Evolutionary conservation across 2,113 vertebrate species (phyloP), one percentile per base, ranked within the genome.

Genomic region (Tautogolabrus adspersus): DNA sequence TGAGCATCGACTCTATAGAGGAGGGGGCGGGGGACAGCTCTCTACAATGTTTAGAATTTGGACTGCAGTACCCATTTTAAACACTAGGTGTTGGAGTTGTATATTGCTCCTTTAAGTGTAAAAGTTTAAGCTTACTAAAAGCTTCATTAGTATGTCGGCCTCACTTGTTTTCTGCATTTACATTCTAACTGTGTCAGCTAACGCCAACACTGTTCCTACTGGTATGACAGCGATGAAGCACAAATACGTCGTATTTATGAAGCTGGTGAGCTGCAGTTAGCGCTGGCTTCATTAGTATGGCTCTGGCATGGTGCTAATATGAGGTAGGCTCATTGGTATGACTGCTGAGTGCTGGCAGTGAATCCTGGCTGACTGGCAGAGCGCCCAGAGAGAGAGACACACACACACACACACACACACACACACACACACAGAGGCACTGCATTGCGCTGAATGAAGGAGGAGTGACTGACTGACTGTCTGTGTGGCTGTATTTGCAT

Each of bases 251-350:
- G 75, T 18, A 57, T 72, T 81, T 30, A 58, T 79, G 72, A 54
- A 66, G 79, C 65, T 9, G 66, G 15, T 18, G 77, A 57, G 72
- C 71, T 75, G 83, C 67, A 46, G 80, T 51, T 64, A 60, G 16
- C 54, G 22, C 61, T 6, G 58, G 60, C 85, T 72, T 88, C 83
- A 91, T 87, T 87, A 80, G 83, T 72, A 85, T 84, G 77, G 38
- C 56, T 42, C 78, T 0, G 44, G 70, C 30, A 64, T 30, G 72
- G 72, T 0, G 67, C 82, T 87, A 89, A 79, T n/a, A 64, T 51
- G 65, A 83, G 77, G 66, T 82, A 60, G 73, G 59, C 78, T 90
- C 89, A 91, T 91, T 88, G 77, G 85, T 88, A 88, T 91, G 87
- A 51, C 74, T 64, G 61, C 63, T n/a, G 81, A 83, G 87, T 37